phyloP scores from a whole-genome alignment of 2,113 vertebrate species.

The Dermatemys mawii region DNA sequence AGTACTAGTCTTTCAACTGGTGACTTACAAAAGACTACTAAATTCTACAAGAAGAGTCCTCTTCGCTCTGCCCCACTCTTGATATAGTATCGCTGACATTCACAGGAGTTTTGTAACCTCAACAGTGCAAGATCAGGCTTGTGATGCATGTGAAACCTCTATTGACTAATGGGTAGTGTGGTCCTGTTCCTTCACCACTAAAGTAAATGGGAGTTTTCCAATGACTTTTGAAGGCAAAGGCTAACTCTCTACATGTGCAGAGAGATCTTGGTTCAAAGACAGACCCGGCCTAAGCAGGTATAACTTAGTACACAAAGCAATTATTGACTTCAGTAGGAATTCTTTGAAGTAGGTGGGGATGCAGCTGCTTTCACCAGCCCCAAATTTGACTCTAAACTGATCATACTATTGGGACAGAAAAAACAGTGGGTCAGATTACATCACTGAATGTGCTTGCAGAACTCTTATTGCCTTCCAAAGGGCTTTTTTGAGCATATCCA shows the following conservation, averaged over 20 bases:
- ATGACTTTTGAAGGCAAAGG: not conserved
- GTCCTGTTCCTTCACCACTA: not conserved
- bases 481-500: not conserved
- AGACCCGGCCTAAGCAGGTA: not conserved
- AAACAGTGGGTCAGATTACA: not conserved
- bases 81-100: not conserved
- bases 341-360: not conserved
- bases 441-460: not conserved
- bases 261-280: not conserved
- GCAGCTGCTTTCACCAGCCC: not conserved
- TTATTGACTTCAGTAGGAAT: not conserved
- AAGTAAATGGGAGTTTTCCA: not conserved
- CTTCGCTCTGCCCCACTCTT: not conserved
- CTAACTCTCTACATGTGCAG: not conserved
- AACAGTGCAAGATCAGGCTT: not conserved
- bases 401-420: not conserved
- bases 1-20: not conserved
- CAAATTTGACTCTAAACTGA: not conserved
- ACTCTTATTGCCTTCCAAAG: not conserved
- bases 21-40: not conserved
- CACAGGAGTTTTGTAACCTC: not conserved
- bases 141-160: not conserved
- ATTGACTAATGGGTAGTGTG: not conserved
- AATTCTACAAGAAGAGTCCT: not conserved
- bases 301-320: not conserved